Percentiles rank a stretch among this genome's conserved stretches.
These are phyloP conservation scores for Bucco capensis DNA, from an alignment of 2,113 vertebrate species.

Conservation along the genomic window DNA sequence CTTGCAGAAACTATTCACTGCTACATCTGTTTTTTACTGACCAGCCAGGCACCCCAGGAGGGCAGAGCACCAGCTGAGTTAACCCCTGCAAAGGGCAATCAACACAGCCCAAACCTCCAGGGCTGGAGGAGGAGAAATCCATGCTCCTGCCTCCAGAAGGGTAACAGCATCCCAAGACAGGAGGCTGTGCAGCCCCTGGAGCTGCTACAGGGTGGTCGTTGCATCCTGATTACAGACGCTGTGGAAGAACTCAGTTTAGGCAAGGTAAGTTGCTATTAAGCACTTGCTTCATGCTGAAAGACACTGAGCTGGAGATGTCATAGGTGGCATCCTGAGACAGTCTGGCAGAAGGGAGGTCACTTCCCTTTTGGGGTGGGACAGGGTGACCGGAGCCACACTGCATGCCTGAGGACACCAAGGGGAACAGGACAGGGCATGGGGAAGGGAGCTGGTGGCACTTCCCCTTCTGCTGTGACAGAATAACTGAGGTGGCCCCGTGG, in stretches of 20 bases:
- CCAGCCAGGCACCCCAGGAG: not conserved
- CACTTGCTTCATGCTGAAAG: not conserved
- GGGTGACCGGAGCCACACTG: not conserved
- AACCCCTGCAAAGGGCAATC: not conserved
- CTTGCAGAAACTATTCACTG: not conserved
- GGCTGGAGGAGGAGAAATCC: not conserved
- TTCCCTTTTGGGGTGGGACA: not conserved
- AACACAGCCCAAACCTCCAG: not conserved
- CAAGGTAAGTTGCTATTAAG: not conserved
- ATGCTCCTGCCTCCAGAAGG: fast-evolving
- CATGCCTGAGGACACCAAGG: not conserved
- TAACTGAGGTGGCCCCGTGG: fast-evolving
- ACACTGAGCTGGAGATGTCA: not conserved
- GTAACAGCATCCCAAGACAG: not conserved
- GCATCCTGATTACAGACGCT: not conserved
- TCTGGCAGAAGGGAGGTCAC: no score
- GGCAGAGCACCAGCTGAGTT: not conserved
- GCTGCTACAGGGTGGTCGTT: not conserved
- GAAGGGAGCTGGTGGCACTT: not conserved
- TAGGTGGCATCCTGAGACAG: no score
- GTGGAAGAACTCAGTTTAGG: not conserved
- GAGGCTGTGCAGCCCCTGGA: fast-evolving
- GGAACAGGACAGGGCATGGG: fast-evolving
- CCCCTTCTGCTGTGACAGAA: not conserved
- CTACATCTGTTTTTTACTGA: not conserved